Percentiles rank a stretch among this genome's conserved stretches.
Conservation (phyloP, 1,140 invertebrate species). For the Rhagoletis pomonella region DNA sequence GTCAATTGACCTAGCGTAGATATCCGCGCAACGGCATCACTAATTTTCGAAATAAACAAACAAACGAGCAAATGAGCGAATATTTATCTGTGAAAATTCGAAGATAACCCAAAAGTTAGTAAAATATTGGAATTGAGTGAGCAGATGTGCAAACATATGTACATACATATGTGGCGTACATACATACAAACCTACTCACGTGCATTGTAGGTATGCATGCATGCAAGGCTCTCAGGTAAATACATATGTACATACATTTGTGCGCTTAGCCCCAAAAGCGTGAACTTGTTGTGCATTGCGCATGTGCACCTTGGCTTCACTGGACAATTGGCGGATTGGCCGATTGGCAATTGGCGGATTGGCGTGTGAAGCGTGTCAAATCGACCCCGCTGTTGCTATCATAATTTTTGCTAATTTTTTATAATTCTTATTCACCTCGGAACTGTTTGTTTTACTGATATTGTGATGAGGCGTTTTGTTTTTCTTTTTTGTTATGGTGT, state of each 20-base stretch:
- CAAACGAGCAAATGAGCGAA: not conserved
- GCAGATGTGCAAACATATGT: not conserved
- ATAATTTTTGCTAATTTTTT: slow-evolving; percentile 41
- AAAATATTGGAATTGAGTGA: not conserved
- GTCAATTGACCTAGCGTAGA: not conserved
- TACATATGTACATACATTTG: not conserved
- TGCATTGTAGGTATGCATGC: not conserved
- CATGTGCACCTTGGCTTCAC: not conserved
- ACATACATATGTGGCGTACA: not conserved
- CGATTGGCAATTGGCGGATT: not conserved
- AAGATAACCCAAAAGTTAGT: not conserved
- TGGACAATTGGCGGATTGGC: not conserved
- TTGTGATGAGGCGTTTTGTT: not conserved
- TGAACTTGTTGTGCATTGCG: slow-evolving; percentile 22
- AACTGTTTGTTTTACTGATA: not conserved
- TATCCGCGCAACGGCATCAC: not conserved
- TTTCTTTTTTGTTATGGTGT: not conserved
- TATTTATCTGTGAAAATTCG: not conserved
- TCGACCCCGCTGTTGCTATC: not conserved
- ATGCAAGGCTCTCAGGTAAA: too few relatives aligned
- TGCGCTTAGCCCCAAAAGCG: not conserved
- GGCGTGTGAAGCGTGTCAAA: slow-evolving; percentile 36
- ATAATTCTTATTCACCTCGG: not conserved
- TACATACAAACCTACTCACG: not conserved
- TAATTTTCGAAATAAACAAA: slow-evolving; percentile 1